These are phyloP conservation scores for Dascillus cervinus DNA, from an alignment of 2,888 invertebrate species.

Conservation along the genomic window DNA sequence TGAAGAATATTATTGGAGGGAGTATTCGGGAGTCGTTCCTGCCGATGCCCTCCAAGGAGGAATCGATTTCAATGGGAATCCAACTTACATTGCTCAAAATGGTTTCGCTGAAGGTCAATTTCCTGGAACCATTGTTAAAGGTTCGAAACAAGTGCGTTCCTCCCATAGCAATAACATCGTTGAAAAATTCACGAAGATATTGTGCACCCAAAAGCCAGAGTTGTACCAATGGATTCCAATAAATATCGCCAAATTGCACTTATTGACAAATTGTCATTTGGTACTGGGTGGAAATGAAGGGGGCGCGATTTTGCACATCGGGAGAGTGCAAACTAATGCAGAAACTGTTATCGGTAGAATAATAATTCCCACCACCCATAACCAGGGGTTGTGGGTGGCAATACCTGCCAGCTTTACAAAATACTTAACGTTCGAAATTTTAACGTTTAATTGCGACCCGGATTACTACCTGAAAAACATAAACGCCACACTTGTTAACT, in stretches of 20 bases:
- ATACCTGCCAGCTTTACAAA: too few relatives aligned
- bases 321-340: background rate
- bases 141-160: background rate
- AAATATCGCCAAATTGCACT: background rate
- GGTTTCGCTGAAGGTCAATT: background rate
- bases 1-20: slow-evolving; percentile 8
- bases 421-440: too few relatives aligned
- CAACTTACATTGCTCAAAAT: slow-evolving; percentile 6
- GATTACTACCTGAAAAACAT: too few relatives aligned
- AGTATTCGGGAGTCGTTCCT: slow-evolving; percentile 5
- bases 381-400: background rate
- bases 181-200: too few relatives aligned
- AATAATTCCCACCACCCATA: background rate
- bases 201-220: background rate
- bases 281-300: background rate
- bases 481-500: too few relatives aligned
- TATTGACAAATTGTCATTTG: background rate
- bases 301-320: background rate
- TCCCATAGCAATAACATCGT: too few relatives aligned
- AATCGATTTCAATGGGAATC: slow-evolving; percentile 3
- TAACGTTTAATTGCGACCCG: background rate
- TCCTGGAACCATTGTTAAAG: background rate
- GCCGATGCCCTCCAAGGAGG: slow-evolving; percentile 9
- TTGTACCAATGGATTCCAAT: background rate
- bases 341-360: background rate